phyloP scores from a whole-genome alignment of 2,113 vertebrate genomes.

The Phalacrocorax pelagicus region DNA sequence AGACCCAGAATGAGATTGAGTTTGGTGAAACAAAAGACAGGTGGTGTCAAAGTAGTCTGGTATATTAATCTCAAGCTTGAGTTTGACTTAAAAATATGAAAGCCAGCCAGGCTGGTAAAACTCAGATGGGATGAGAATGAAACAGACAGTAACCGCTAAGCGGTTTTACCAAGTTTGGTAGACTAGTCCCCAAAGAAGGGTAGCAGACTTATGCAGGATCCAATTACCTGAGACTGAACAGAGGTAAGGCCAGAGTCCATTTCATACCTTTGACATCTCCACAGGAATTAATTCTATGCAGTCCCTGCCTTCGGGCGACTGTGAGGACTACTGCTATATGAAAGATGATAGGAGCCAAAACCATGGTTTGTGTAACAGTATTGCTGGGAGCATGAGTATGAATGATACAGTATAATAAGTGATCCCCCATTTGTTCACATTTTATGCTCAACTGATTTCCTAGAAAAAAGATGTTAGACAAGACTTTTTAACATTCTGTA shows the following conservation, averaged over 20 bases:
- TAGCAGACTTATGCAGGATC: not conserved
- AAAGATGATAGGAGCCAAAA: not conserved
- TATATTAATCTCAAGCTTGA: not conserved
- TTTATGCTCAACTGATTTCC: constrained; percentile 15
- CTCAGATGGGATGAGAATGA: not conserved
- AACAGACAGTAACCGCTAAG: not conserved
- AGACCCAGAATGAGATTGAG: not conserved
- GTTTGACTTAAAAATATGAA: not conserved
- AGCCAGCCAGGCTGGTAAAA: not conserved
- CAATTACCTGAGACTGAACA: not conserved
- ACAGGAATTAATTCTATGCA: not conserved
- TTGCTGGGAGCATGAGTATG: not conserved
- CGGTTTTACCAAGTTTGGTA: not conserved
- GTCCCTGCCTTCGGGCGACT: not conserved
- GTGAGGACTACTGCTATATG: not conserved
- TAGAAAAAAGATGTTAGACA: not conserved
- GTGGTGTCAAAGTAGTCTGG: not conserved
- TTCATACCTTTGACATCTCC: not conserved
- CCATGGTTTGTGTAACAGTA: not conserved
- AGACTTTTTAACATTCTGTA: not conserved
- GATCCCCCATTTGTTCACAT: not conserved
- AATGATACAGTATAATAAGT: not conserved
- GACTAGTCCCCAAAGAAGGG: not conserved
- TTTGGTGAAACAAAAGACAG: not conserved
- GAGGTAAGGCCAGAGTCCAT: not conserved